Evolutionary conservation across 2,888 invertebrate genomes (phyloP).

Genomic region (Agrenia bidenticulata): DNA sequence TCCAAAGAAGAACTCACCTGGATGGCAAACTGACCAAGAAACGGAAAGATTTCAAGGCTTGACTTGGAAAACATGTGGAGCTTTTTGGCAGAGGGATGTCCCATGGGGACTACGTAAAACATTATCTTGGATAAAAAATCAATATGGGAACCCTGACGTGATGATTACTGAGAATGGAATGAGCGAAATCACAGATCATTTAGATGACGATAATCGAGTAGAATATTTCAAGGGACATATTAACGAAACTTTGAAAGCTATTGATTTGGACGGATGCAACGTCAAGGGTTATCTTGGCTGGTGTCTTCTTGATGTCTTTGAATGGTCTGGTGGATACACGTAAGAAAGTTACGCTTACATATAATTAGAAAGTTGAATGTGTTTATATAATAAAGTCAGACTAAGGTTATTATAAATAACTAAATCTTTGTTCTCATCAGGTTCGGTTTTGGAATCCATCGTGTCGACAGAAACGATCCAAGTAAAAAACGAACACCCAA

Average conservation of each 20-base stretch:
- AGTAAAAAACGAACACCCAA: slow-evolving; percentile 44
- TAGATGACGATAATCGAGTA: slow-evolving; percentile 47
- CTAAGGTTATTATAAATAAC: too few species aligned
- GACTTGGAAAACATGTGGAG: slow-evolving; percentile 36
- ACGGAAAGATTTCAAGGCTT: slow-evolving; percentile 28
- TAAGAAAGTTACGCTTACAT: too few species aligned
- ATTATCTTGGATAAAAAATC: slow-evolving; percentile 41
- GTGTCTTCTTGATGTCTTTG: slow-evolving; percentile 48
- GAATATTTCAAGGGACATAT: slow-evolving; percentile 49
- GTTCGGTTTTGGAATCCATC: slow-evolving; percentile 45
- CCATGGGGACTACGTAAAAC: slow-evolving; percentile 43
- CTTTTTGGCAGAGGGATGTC: slow-evolving; percentile 45
- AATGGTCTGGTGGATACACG: slow-evolving; percentile 49
- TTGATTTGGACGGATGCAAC: slow-evolving; percentile 47
- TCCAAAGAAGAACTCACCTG: slow-evolving; percentile 21
- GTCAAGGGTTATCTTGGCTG: slow-evolving; percentile 48
- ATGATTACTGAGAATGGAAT: slow-evolving; percentile 51
- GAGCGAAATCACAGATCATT: slow-evolving; percentile 31
- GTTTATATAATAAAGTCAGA: too few species aligned
- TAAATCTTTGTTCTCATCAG: slow-evolving; percentile 31
- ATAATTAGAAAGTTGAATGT: too few species aligned
- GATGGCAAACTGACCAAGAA: slow-evolving; percentile 37
- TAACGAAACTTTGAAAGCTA: slow-evolving; percentile 49
- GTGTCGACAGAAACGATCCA: slow-evolving; percentile 34
- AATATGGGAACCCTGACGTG: slow-evolving; percentile 44